Evolutionary conservation across 2,797 vertebrate species (phyloP).

Genomic region (Cephalopachus bancanus): DNA sequence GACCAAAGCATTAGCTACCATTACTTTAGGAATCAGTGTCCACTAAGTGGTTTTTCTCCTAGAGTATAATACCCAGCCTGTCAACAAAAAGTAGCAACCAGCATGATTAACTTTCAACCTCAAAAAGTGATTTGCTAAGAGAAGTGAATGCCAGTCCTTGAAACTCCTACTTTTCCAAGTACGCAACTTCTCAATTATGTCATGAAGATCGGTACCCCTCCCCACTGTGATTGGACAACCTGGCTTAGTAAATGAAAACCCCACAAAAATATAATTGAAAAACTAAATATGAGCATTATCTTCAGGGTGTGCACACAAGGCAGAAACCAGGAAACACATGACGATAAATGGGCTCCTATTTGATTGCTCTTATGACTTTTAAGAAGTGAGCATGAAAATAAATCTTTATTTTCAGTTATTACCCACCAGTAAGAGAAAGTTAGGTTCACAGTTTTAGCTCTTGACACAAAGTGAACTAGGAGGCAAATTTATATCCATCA

Average conservation of each 20-base stretch:
- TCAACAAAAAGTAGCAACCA: not conserved
- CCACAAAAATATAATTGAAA: not conserved
- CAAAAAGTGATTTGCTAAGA: constrained; percentile 5
- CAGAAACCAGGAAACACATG: constrained; percentile 58
- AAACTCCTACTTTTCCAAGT: constrained; percentile 14
- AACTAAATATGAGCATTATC: constrained; percentile 32
- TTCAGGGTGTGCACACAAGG: not conserved
- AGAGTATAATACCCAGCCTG: not conserved
- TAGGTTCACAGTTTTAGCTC: constrained; percentile 89
- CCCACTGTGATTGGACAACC: not conserved
- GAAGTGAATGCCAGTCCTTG: not conserved
- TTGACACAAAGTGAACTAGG: constrained; percentile 87
- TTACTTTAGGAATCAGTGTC: not conserved
- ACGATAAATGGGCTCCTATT: constrained; percentile 67
- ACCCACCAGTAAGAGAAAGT: constrained; percentile 86
- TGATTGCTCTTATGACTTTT: constrained; percentile 84
- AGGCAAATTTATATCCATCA: constrained; percentile 87
- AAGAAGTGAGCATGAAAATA: constrained; percentile 91
- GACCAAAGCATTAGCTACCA: not conserved
- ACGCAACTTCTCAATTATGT: not conserved
- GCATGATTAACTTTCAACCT: constrained; percentile 72
- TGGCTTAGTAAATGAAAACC: not conserved
- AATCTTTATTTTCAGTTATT: constrained; percentile 91
- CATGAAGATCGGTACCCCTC: not conserved
- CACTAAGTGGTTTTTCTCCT: not conserved